Base-by-base conservation (phyloP, 2,888 invertebrate genomes). In the Eupithecia centaureata region DNA sequence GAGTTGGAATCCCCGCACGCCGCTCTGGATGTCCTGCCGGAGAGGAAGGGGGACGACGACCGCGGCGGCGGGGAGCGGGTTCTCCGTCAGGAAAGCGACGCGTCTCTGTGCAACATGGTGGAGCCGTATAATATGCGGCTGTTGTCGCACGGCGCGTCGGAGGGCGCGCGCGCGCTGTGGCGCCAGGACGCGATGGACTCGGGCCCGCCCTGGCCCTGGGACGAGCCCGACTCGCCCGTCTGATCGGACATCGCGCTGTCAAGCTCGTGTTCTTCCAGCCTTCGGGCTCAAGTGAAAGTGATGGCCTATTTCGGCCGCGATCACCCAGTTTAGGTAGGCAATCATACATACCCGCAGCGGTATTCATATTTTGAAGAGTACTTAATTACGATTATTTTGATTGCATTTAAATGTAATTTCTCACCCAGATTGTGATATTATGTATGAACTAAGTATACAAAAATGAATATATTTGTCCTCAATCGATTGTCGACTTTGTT, bases 131-230 rank as follows among this genome's bases (percentile, higher is more conserved):
- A 89, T 80, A 69, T 92, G 90, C 87, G 90, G 62, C 87, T 92
- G 78, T 81, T 93, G 78, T 81, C 89, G 65, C 88, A 80, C 79
- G 88, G 86, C 71, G 72, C 85, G 54, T 80, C 86, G 42, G 91
- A 91, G 68, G 77, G 84, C 66, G 76, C 83, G 67, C 88, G 92
- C 70, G 82, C 82, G 61, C 87, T 94, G 75, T 94, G 93, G 93
- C 87, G 93, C 1, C 93, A 94, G 84, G 91, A 94, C 86, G 93
- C 93, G 71, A 80, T 93, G 58, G 92, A 92, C 82, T 68, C 89
- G 64, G 88, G 80, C 76, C 91, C 92, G 80, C 92, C 92, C 47
- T 92, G 92, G 92, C 91, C 90, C n/a, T 90, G 91, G 89, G 90
- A 89, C 78, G 90, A 91, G 77, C 91, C 93, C 25, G 93, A 93